Evolutionary conservation across 92 coral and sea anemone genomes (phyloP).

Genomic region (Ricordea florida): DNA sequence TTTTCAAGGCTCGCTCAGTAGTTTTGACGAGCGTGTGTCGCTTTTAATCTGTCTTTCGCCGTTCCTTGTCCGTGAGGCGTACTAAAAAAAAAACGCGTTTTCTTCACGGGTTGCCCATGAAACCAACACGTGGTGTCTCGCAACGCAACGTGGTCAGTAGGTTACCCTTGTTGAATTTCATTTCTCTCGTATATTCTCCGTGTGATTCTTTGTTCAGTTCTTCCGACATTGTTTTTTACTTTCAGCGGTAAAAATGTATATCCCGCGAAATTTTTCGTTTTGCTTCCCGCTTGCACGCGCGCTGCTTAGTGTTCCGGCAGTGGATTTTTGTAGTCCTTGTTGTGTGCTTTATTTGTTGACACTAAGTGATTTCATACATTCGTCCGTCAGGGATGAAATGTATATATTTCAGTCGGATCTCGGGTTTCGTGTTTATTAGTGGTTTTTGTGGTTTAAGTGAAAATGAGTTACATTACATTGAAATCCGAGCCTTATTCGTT

Average conservation of each 20-base stretch:
- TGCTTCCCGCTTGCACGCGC: neutral
- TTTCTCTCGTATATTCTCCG: constrained; percentile 4
- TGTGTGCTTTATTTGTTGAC: no score
- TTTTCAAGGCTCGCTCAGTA: no score
- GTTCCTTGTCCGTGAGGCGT: neutral
- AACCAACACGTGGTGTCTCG: constrained; percentile 30
- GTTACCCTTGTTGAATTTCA: constrained; percentile 26
- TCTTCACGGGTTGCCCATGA: constrained; percentile 16
- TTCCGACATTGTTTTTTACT: neutral
- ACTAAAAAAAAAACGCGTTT: no score
- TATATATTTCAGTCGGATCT: constrained; percentile 16
- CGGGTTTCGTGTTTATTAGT: constrained; percentile 2
- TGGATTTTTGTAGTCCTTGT: no score
- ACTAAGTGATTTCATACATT: no score
- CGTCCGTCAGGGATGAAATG: neutral
- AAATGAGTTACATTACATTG: constrained; percentile 23
- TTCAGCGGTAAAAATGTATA: neutral
- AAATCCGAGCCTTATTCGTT: constrained; percentile 5
- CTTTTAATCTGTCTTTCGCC: neutral
- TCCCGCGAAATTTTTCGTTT: neutral
- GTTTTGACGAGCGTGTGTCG: neutral
- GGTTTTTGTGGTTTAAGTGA: constrained; percentile 27
- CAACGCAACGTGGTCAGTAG: constrained; percentile 26
- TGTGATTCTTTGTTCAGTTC: neutral
- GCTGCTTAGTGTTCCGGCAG: no score